Conservation (phyloP, 2,888 invertebrate species). For the Abrostola triplasia region DNA sequence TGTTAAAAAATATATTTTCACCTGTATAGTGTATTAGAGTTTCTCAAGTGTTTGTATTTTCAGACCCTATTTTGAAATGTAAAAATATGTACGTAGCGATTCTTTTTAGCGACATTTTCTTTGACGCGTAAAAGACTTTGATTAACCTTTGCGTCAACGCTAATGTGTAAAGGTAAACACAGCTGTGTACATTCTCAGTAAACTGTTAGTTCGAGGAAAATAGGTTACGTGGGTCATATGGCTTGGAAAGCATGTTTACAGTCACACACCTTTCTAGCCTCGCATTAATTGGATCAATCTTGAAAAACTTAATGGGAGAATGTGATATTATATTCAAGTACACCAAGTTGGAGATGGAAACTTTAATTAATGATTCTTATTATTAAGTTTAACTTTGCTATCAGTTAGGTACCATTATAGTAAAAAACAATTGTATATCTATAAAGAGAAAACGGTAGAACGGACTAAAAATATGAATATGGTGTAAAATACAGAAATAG, state of each 20-base stretch:
- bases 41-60: background rate
- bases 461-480: no score
- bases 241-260: constrained; percentile 5
- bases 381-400: no score
- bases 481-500: no score
- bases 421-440: no score
- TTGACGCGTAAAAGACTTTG: constrained; percentile 19
- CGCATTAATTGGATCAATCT: background rate
- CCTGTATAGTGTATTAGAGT: no score
- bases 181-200: constrained; percentile 21
- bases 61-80: background rate
- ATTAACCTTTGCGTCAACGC: constrained; percentile 32
- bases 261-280: constrained; percentile 13
- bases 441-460: no score
- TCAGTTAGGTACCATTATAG: no score
- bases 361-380: background rate
- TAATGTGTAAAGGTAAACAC: constrained; percentile 27
- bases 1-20: no score
- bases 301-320: no score
- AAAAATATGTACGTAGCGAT: background rate
- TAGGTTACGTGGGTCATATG: constrained; percentile 17
- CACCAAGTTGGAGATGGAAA: no score
- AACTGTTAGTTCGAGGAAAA: constrained; percentile 34
- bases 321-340: no score
- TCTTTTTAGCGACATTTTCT: constrained; percentile 1